Evolutionary conservation across 2,888 invertebrate genomes (phyloP).

Genomic region (Palloptera scutellata): DNA sequence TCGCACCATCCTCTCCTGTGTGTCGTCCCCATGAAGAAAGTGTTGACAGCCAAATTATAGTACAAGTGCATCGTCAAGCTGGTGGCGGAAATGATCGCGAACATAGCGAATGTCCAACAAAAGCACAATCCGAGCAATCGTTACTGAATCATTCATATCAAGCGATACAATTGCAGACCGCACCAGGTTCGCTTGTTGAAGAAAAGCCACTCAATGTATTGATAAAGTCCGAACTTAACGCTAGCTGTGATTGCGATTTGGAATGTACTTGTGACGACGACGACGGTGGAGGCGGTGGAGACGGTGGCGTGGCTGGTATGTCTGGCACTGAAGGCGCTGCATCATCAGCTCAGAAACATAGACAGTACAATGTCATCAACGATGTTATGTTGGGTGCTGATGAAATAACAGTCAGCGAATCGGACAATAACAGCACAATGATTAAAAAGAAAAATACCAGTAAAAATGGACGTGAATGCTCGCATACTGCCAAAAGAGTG

Average conservation of each 20-base stretch:
- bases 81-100: conserved; percentile 35
- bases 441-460: conserved; percentile 42
- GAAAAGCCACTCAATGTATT: conserved; percentile 45
- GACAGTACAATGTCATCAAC: not conserved
- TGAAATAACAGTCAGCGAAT: conserved; percentile 58
- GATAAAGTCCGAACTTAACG: conserved; percentile 41
- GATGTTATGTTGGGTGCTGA: conserved; percentile 54
- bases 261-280: conserved; percentile 49
- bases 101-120: conserved; percentile 29
- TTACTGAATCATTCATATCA: conserved; percentile 58
- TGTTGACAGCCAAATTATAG: conserved; percentile 54
- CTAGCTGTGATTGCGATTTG: conserved; percentile 55
- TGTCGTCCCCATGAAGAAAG: conserved; percentile 38
- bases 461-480: conserved; percentile 15
- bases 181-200: conserved; percentile 29
- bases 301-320: conserved; percentile 15
- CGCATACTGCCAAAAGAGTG: conserved; percentile 15
- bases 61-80: conserved; percentile 53
- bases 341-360: conserved; percentile 33
- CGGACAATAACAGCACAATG: conserved; percentile 58
- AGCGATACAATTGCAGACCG: conserved; percentile 46
- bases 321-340: conserved; percentile 40
- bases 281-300: conserved; percentile 16
- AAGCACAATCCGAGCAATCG: conserved; percentile 52
- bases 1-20: not conserved